Conservation (phyloP, 2,113 vertebrate genomes). For the Epinephelus lanceolatus region DNA sequence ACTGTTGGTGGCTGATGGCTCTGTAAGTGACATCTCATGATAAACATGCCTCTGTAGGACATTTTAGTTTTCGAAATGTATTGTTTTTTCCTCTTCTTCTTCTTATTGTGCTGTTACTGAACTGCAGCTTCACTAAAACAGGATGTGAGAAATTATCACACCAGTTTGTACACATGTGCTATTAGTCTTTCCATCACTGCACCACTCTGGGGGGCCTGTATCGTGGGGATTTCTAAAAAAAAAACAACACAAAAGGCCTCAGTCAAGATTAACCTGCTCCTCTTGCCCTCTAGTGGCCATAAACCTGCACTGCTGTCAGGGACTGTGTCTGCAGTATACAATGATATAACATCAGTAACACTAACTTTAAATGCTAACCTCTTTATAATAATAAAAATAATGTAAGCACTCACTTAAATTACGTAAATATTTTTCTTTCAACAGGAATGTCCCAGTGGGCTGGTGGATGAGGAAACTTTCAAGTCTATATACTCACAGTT, state of each 20-base stretch:
- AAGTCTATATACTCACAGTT: conserved; percentile 96
- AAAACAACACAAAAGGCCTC: neutral
- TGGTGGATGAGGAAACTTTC: conserved; percentile 97
- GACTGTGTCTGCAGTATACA: neutral
- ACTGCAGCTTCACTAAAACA: neutral
- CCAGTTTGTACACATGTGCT: too few relatives aligned
- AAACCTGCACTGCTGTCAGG: neutral
- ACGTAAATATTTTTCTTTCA: conserved; percentile 2
- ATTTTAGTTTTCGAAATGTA: neutral
- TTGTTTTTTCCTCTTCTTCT: too few relatives aligned
- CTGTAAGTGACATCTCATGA: neutral
- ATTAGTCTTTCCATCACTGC: neutral
- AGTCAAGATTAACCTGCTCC: neutral
- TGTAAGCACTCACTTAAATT: neutral
- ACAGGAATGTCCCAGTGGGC: conserved; percentile 95
- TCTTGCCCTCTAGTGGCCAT: conserved; percentile 15
- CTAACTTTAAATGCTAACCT: neutral
- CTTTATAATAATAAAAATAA: neutral
- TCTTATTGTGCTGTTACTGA: neutral
- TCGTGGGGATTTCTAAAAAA: neutral
- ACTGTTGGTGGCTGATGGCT: neutral
- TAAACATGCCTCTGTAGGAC: neutral
- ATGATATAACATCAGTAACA: neutral
- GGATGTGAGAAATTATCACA: neutral
- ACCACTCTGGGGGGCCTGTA: neutral